These are phyloP conservation scores for Leptopilina boulardi DNA, from an alignment of 1,140 invertebrate species.

Conservation along the genomic window DNA sequence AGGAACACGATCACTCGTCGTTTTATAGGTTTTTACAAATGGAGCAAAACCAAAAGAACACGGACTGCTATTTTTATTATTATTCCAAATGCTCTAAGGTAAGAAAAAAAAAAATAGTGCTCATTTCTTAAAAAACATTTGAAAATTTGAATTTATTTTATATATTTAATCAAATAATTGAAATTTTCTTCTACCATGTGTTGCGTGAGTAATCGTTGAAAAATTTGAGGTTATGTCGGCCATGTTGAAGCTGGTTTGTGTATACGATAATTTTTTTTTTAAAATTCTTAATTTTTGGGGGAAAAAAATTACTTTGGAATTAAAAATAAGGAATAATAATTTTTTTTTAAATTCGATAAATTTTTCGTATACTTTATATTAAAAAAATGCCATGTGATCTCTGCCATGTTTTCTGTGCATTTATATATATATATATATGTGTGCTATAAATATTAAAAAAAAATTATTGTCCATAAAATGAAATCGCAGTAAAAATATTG, in stretches of 20 bases:
- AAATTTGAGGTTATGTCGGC: slow-evolving; percentile 69
- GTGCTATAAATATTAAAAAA: no score
- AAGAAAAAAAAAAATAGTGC: no score
- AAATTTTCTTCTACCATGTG: slow-evolving; percentile 20
- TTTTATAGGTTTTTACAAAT: slow-evolving; percentile 72
- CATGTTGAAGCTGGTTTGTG: slow-evolving; percentile 63
- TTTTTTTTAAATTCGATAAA: no score
- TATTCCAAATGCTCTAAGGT: slow-evolving; percentile 90
- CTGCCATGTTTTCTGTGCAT: not conserved
- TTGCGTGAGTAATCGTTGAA: slow-evolving; percentile 34
- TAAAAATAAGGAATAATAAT: not conserved
- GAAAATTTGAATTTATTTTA: no score
- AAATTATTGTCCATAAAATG: not conserved
- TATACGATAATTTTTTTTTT: not conserved
- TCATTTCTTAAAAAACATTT: no score
- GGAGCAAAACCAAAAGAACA: slow-evolving; percentile 78
- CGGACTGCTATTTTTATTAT: slow-evolving; percentile 90
- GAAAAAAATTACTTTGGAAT: no score
- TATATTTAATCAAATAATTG: no score
- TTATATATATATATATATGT: not conserved
- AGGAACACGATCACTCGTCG: slow-evolving; percentile 73
- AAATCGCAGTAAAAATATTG: not conserved
- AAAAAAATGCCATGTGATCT: not conserved
- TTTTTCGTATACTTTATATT: not conserved
- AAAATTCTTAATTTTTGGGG: slow-evolving; percentile 1